Percentiles rank a stretch among this genome's conserved stretches.
These are phyloP conservation scores for Clinocottus analis DNA, from an alignment of 2,113 vertebrate species.

Conservation along the genomic window DNA sequence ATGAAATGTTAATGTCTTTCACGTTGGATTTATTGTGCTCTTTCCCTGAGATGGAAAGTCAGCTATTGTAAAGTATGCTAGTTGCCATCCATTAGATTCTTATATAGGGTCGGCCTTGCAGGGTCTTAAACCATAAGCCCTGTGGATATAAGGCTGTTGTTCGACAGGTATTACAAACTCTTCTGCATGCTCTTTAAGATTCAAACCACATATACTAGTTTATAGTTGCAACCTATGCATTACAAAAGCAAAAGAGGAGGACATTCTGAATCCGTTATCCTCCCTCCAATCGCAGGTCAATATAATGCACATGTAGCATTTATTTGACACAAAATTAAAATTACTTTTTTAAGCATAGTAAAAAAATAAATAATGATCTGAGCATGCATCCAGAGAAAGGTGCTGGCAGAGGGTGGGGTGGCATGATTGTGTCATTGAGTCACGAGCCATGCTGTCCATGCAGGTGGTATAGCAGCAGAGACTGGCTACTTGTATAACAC, in stretches of 20 bases:
- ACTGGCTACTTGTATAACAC: slow-evolving; percentile 43
- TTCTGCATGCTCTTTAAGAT: slow-evolving; percentile 81
- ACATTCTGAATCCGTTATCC: slow-evolving; percentile 45
- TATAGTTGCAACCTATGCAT: slow-evolving; percentile 83
- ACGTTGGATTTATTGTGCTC: slow-evolving; percentile 71
- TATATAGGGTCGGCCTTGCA: slow-evolving; percentile 68
- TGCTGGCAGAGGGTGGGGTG: slow-evolving; percentile 37
- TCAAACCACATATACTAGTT: slow-evolving; percentile 76
- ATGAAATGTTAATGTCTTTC: slow-evolving; percentile 74
- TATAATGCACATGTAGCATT: slow-evolving; percentile 79
- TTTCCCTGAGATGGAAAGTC: slow-evolving; percentile 69
- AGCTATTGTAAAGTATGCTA: slow-evolving; percentile 75
- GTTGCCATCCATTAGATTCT: slow-evolving; percentile 73
- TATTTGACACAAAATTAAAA: slow-evolving; percentile 66
- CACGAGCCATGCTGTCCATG: slow-evolving; percentile 34
- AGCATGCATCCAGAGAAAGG: slow-evolving; percentile 72
- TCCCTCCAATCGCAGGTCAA: slow-evolving; percentile 70
- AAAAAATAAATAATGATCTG: slow-evolving; percentile 51
- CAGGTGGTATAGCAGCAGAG: slow-evolving; percentile 64
- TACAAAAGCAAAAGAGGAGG: slow-evolving; percentile 72
- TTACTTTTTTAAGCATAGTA: slow-evolving; percentile 74
- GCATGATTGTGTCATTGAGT: slow-evolving; percentile 28
- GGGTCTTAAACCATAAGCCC: slow-evolving; percentile 64
- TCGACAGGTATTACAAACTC: slow-evolving; percentile 75
- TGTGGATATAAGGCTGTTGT: slow-evolving; percentile 60